Conservation (phyloP, 2,113 vertebrate genomes). For the Bucco capensis region DNA sequence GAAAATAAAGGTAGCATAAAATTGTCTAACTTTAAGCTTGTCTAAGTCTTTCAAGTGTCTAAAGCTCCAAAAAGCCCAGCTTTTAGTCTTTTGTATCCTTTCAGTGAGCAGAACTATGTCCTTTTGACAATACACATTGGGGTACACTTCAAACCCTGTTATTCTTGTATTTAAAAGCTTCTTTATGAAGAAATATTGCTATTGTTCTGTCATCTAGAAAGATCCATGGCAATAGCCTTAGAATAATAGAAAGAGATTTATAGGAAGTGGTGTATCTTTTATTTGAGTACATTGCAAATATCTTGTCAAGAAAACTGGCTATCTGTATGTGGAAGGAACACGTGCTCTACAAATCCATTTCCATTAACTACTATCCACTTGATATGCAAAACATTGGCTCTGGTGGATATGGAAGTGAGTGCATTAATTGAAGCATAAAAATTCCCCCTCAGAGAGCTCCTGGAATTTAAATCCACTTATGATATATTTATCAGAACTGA, state of each 20-base stretch:
- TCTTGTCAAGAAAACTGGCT: neutral
- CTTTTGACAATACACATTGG: neutral
- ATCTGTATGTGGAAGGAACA: neutral
- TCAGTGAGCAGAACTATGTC: neutral
- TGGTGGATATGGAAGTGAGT: neutral
- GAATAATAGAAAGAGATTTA: neutral
- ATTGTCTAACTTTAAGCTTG: neutral
- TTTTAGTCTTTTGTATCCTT: neutral
- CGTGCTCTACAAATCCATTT: neutral
- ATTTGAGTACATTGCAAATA: neutral
- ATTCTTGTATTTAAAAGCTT: neutral
- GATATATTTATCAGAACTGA: neutral
- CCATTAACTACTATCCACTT: neutral
- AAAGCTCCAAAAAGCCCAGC: neutral
- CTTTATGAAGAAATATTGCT: neutral
- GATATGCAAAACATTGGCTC: neutral
- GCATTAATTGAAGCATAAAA: slow-evolving; percentile 31
- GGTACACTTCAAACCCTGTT: neutral
- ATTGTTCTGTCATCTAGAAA: neutral
- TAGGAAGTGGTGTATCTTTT: neutral
- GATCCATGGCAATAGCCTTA: neutral
- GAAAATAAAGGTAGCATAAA: neutral
- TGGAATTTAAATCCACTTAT: slow-evolving; percentile 16
- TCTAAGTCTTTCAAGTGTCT: neutral
- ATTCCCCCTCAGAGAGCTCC: neutral